Conservation (phyloP, 2,888 invertebrate genomes). For the Drosophila incognita region DNA sequence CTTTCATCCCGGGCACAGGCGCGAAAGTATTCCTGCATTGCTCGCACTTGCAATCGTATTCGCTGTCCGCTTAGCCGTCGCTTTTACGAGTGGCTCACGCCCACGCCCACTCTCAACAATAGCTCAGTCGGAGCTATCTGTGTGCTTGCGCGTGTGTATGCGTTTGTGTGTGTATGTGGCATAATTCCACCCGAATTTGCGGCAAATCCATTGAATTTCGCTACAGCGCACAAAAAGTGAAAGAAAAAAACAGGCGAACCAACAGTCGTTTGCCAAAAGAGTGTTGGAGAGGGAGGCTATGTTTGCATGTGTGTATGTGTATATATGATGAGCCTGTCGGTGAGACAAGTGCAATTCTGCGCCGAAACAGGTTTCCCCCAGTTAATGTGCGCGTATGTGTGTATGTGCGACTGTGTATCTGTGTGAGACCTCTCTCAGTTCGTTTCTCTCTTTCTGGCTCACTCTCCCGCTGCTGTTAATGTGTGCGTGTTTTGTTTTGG, state of each 20-base stretch:
- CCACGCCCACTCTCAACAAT: conserved; percentile 71
- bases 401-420: conserved; percentile 14
- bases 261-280: conserved; percentile 17
- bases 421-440: conserved; percentile 37
- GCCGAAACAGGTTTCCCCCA: conserved; percentile 73
- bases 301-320: neutral
- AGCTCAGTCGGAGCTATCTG: conserved; percentile 22
- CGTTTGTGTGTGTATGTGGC: conserved; percentile 54
- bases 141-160: conserved; percentile 6
- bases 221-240: conserved; percentile 74
- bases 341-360: conserved; percentile 76
- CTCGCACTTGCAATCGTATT: conserved; percentile 66
- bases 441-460: conserved; percentile 15
- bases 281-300: neutral
- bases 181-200: conserved; percentile 82
- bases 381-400: conserved; percentile 9
- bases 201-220: conserved; percentile 79
- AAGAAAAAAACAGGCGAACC: conserved; percentile 72
- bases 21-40: conserved; percentile 64
- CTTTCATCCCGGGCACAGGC: conserved; percentile 76
- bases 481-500: conserved; percentile 82
- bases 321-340: conserved; percentile 40
- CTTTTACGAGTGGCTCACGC: conserved; percentile 58
- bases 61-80: conserved; percentile 42
- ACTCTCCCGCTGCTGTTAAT: conserved; percentile 29